Evolutionary conservation across 2,113 vertebrate genomes (phyloP).

Genomic region (Pelecanoides urinatrix): DNA sequence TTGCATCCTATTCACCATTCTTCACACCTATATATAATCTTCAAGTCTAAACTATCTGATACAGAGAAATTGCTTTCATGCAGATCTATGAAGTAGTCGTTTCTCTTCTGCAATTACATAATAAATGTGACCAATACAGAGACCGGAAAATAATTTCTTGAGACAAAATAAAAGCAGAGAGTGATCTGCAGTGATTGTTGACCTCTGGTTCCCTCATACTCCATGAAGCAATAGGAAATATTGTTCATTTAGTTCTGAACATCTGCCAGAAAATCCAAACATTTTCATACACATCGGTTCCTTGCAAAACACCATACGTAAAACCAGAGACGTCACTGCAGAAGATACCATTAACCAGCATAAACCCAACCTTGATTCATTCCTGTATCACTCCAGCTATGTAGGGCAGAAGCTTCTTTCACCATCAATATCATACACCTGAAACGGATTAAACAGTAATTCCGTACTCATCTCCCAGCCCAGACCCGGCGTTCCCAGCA

Average conservation of each 20-base stretch:
- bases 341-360: neutral
- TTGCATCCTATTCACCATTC: neutral
- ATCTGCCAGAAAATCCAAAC: neutral
- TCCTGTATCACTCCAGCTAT: neutral
- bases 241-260: neutral
- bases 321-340: neutral
- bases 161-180: neutral
- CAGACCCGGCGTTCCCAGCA: neutral
- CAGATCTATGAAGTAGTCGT: neutral
- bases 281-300: neutral
- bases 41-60: neutral
- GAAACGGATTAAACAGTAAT: too few relatives aligned
- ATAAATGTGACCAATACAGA: neutral
- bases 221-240: neutral
- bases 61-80: neutral
- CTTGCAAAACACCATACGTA: rapidly evolving
- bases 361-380: neutral
- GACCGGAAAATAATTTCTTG: neutral
- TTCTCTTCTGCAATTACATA: neutral
- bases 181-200: neutral
- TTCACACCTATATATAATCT: neutral
- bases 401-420: neutral
- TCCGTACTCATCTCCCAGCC: neutral
- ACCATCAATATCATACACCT: neutral
- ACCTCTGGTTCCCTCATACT: neutral